Base-by-base conservation (phyloP, 1,140 invertebrate genomes). In the Ericerus pela region DNA sequence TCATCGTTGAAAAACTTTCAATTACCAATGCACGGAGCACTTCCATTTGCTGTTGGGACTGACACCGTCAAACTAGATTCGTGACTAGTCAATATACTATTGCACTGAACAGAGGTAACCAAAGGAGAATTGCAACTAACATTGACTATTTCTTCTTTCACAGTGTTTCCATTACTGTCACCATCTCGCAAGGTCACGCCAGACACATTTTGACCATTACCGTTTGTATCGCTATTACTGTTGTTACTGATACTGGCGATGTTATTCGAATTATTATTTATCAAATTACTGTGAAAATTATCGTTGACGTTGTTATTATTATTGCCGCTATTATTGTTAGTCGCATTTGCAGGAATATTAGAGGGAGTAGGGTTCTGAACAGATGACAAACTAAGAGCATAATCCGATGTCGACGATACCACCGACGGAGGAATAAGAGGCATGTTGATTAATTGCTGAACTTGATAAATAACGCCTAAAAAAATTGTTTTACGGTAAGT, bases 391-490 rank as follows among this genome's bases (percentile, higher is more conserved):
- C 41, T 47, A 24, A 47, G 41, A 24, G 26, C 26, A 47, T 47
- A 47, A 24, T 47, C 41, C 16, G 41, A 47, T 6, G 41, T 22
- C 22, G 41, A 47, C 2, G 41, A 24, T 10, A 47, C 41, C 41
- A 47, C 26, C 22, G 20, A 47, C 22, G 41, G 41, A 2, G 41
- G 41, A 24, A 47, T 24, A 18, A 47, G 20, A 14, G 41, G 41
- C 41, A 47, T 47, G 26, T 47, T 47, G 41, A 47, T 53, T 54
- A 58, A 58, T 54, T 54, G 53, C 54, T 58, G 53, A 36, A 58
- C 38, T 58, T 58, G 57, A 58, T 58, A 53, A 31, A 58, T 58
- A 36, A 59, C 79, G 22, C 41, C 41, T 47, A 5, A 10, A 47
- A 47, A 10, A 47, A 20, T n/a, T n/a, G n/a, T n/a, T n/a, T n/a